These are phyloP conservation scores for Temnothorax nylanderi DNA, from an alignment of 1,140 invertebrate species.

Conservation along the genomic window DNA sequence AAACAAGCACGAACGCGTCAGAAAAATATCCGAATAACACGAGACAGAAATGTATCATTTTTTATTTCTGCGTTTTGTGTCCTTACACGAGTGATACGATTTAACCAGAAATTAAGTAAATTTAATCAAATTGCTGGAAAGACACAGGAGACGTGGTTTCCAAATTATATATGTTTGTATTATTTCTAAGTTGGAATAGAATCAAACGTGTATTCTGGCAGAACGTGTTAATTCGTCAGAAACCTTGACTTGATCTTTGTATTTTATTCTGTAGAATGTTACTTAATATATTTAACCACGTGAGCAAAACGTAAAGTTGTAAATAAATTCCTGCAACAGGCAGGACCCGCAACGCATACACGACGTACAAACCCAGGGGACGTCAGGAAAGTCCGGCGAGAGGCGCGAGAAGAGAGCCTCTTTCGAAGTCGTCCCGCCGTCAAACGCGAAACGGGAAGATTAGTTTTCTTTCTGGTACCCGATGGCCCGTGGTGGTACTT, in stretches of 20 bases:
- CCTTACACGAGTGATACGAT: not conserved
- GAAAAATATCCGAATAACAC: constrained; percentile 5
- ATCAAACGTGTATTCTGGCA: not conserved
- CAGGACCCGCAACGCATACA: not conserved
- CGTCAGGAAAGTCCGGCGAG: constrained; percentile 30
- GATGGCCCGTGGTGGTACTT: constrained; percentile 71
- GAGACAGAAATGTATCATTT: not conserved
- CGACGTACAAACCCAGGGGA: constrained; percentile 6
- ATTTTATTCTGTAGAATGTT: not conserved
- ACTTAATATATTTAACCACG: not conserved
- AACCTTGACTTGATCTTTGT: not conserved
- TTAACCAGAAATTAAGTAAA: not conserved
- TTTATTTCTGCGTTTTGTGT: not conserved
- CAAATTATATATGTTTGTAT: not conserved
- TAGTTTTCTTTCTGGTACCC: constrained; percentile 68
- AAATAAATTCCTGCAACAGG: constrained; percentile 11
- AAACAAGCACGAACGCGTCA: constrained; percentile 31
- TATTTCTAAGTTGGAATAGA: not conserved
- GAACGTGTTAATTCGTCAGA: not conserved
- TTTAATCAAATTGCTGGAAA: not conserved
- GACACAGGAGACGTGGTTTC: not conserved
- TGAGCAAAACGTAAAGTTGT: not conserved
- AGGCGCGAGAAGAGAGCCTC: constrained; percentile 47
- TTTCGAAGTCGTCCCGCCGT: constrained; percentile 34
- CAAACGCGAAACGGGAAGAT: constrained; percentile 58